These are phyloP conservation scores for Zosterops pallidus DNA, from an alignment of 2,113 vertebrate genomes.

Conservation along the genomic window DNA sequence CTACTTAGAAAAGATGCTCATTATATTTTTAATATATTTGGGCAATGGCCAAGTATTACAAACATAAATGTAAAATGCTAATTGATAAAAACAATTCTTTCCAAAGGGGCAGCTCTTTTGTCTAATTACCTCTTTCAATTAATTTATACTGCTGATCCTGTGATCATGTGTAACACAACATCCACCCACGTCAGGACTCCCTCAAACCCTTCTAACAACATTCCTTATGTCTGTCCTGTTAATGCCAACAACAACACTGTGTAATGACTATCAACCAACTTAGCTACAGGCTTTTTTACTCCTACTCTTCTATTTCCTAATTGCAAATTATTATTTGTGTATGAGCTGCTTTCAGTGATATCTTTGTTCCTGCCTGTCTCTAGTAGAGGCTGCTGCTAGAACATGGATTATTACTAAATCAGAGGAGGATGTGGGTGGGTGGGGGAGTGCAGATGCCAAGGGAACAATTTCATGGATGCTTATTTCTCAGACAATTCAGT, in stretches of 20 bases:
- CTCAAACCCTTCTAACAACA: neutral
- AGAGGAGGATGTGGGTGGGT: neutral
- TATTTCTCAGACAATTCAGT: neutral
- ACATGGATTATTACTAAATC: neutral
- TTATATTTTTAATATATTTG: constrained; percentile 36
- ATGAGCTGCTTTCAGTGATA: neutral
- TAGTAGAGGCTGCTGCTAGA: neutral
- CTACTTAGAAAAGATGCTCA: neutral
- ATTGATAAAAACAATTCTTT: constrained; percentile 44
- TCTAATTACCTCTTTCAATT: constrained; percentile 38
- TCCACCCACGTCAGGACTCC: constrained; percentile 9
- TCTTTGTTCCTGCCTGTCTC: neutral
- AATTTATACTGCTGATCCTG: constrained; percentile 27
- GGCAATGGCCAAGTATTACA: constrained; percentile 18
- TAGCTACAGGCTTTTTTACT: constrained; percentile 10
- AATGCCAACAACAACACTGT: constrained; percentile 3
- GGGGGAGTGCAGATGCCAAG: neutral
- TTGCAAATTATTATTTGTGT: neutral
- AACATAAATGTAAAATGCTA: constrained; percentile 29
- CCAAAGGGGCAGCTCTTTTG: constrained; percentile 29
- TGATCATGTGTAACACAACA: constrained; percentile 25
- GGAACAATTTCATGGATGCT: neutral
- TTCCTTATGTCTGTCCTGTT: neutral
- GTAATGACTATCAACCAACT: constrained; percentile 26
- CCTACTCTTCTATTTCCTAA: neutral